Evolutionary conservation across 2,113 vertebrate genomes (phyloP).

Genomic region (Eublepharis macularius): DNA sequence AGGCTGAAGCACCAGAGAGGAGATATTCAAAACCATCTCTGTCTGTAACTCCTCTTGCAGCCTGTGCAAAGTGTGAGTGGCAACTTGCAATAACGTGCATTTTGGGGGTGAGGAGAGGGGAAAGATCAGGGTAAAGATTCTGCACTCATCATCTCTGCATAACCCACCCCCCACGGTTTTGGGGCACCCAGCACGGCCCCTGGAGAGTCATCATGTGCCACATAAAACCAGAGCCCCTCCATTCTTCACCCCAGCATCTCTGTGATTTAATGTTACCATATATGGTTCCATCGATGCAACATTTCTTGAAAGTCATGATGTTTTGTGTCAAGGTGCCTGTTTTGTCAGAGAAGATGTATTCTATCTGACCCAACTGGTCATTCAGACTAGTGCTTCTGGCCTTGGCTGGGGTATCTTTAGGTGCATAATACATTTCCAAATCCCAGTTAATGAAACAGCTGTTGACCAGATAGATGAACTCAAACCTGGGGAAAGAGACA

Average conservation of each 20-base stretch:
- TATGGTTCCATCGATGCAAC: conserved; percentile 82
- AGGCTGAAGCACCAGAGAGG: no score
- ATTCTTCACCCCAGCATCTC: background rate
- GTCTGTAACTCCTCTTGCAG: no score
- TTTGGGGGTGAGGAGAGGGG: no score
- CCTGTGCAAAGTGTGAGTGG: no score
- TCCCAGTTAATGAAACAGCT: conserved; percentile 92
- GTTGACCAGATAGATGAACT: conserved; percentile 89
- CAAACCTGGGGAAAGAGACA: conserved; percentile 68
- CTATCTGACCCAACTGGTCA: conserved; percentile 92
- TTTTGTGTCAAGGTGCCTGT: conserved; percentile 95
- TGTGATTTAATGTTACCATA: conserved; percentile 76
- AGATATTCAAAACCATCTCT: no score
- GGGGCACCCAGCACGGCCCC: no score
- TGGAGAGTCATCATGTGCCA: no score
- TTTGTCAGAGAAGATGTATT: conserved; percentile 92
- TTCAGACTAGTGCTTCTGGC: conserved; percentile 87
- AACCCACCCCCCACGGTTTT: no score
- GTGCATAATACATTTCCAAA: conserved; percentile 79
- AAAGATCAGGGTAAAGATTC: no score
- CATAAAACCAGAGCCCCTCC: no score
- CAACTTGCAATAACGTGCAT: no score
- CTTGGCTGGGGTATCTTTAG: conserved; percentile 75
- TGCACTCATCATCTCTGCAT: no score
- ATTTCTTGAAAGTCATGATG: conserved; percentile 88